These are phyloP conservation scores for Sericinus montela DNA, from an alignment of 2,888 invertebrate species.

Conservation along the genomic window DNA sequence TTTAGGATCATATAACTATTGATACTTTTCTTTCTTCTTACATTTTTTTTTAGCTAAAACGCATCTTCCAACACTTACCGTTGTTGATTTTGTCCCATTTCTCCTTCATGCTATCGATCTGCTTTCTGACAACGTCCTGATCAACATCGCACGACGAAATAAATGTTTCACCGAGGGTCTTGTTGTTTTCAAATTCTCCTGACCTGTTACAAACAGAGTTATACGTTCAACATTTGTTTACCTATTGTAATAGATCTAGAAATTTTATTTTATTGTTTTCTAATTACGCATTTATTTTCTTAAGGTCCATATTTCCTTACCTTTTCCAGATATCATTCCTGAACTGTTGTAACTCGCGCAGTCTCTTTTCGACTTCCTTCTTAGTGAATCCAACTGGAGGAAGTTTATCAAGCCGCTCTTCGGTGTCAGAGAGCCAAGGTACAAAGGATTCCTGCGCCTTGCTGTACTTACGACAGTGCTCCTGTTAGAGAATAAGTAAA, in stretches of 20 bases:
- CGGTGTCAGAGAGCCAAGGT: slow-evolving; percentile 93
- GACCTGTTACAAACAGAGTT: slow-evolving; percentile 69
- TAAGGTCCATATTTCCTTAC: slow-evolving; percentile 28
- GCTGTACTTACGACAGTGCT: slow-evolving; percentile 94
- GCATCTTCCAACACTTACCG: slow-evolving; percentile 54
- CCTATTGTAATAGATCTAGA: no score
- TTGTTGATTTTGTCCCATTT: slow-evolving; percentile 96
- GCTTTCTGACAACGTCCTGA: slow-evolving; percentile 91
- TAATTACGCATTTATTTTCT: no score
- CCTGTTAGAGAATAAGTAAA: slow-evolving; percentile 54
- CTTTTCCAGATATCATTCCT: slow-evolving; percentile 96
- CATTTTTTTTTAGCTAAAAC: no score
- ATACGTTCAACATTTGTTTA: no score
- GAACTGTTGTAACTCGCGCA: slow-evolving; percentile 92
- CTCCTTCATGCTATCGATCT: slow-evolving; percentile 88
- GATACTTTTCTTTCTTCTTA: no score
- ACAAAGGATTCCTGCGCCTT: slow-evolving; percentile 90
- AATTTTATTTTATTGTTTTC: no score
- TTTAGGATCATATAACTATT: no score
- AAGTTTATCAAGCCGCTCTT: slow-evolving; percentile 89
- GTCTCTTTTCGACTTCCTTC: slow-evolving; percentile 91
- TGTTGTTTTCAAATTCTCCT: slow-evolving; percentile 94
- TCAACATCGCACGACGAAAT: slow-evolving; percentile 93
- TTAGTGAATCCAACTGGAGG: slow-evolving; percentile 90
- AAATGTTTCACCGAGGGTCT: slow-evolving; percentile 92